phyloP scores from a whole-genome alignment of 2,113 vertebrate species.

The Silurus glanis region DNA sequence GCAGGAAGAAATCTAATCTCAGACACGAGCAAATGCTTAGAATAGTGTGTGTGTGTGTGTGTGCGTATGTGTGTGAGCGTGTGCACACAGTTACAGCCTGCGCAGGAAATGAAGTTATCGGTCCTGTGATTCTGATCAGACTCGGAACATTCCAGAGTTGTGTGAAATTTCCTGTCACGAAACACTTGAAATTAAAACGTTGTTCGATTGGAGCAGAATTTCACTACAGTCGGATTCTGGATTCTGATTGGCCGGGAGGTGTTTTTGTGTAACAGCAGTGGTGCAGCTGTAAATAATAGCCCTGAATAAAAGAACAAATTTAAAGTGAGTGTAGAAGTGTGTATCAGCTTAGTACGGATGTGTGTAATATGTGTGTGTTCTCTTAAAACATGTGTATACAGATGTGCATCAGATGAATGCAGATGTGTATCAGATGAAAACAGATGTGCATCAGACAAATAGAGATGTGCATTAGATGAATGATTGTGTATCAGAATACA shows the following conservation, averaged over 20 bases:
- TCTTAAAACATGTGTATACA: no score
- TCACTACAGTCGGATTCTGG: not conserved
- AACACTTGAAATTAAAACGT: not conserved
- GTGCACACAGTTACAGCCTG: constrained; percentile 3
- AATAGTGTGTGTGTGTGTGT: constrained; percentile 8
- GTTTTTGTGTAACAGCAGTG: not conserved
- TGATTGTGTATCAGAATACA: not conserved
- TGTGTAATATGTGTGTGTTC: not conserved
- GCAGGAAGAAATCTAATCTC: constrained; percentile 29
- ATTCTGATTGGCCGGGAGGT: not conserved
- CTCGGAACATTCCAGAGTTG: constrained; percentile 15
- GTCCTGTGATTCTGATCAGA: constrained; percentile 1
- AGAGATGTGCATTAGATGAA: no score
- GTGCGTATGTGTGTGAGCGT: not conserved
- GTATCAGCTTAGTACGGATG: not conserved
- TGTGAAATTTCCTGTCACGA: not conserved
- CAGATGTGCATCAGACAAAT: no score
- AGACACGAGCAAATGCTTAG: constrained; percentile 2
- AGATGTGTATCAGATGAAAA: not conserved
- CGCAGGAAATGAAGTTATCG: constrained; percentile 44
- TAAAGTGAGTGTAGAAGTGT: not conserved
- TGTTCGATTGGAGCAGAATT: not conserved
- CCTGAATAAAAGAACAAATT: not conserved
- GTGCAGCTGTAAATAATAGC: not conserved
- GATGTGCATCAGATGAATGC: not conserved